Evolutionary conservation across 2,797 vertebrate genomes (phyloP).

Genomic region (Lacerta agilis): DNA sequence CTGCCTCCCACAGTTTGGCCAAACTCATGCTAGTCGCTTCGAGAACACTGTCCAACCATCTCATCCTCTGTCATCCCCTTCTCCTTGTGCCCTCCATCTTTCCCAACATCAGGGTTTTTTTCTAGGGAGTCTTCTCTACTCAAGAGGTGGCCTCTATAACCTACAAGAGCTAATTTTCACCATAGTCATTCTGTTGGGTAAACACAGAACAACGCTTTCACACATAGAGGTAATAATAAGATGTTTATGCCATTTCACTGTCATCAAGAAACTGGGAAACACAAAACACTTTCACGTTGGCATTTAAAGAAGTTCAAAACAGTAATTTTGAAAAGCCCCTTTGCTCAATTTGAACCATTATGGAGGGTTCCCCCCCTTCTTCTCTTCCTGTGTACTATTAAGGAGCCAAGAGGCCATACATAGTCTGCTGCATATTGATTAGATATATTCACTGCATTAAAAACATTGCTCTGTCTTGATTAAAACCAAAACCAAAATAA

Average conservation of each 20-base stretch:
- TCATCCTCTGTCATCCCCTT: no score
- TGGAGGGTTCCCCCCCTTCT: neutral
- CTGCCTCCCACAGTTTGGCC: no score
- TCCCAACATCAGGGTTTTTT: no score
- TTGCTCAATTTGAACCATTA: neutral
- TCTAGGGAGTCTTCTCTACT: no score
- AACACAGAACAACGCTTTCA: neutral
- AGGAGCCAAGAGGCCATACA: neutral
- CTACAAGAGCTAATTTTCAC: neutral
- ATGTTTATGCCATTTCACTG: neutral
- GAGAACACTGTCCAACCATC: no score
- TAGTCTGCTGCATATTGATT: neutral
- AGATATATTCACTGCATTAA: constrained; percentile 4
- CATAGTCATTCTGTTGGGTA: neutral
- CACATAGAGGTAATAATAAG: neutral
- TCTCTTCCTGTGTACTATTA: neutral
- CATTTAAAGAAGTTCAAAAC: neutral
- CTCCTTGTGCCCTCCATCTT: no score
- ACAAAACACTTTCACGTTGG: neutral
- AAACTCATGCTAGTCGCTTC: no score
- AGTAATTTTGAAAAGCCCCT: neutral
- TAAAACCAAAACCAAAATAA: constrained; percentile 1
- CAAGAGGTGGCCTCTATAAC: neutral
- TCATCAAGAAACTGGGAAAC: neutral
- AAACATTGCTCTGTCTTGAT: constrained; percentile 4